phyloP scores from a whole-genome alignment of 1,140 invertebrate genomes.

The silkworm (Bombyx mori) region ASM3026992v2 NC_085115.1:7164501-7165000 shows the following conservation, averaged over 20 bases:
- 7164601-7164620: not conserved
- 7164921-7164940: no score
- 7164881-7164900: no score
- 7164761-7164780: slow-evolving; percentile 65
- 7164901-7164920: no score
- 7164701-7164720: slow-evolving; percentile 64
- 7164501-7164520: no score
- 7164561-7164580: no score
- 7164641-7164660: slow-evolving; percentile 38
- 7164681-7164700: slow-evolving; percentile 64
- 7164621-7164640: slow-evolving; percentile 18
- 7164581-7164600: no score
- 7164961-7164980: no score
- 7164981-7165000: no score
- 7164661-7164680: slow-evolving; percentile 52
- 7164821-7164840: not conserved
- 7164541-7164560: no score
- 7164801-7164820: slow-evolving; percentile 13
- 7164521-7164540: no score
- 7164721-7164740: slow-evolving; percentile 70
- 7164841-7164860: not conserved
- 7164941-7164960: no score
- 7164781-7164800: slow-evolving; percentile 41
- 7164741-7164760: slow-evolving; percentile 68
- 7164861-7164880: not conserved